These are phyloP conservation scores for Holothuria scabra DNA, from an alignment of 53 echinoderm and acorn worm species.

Conservation along the genomic window DNA sequence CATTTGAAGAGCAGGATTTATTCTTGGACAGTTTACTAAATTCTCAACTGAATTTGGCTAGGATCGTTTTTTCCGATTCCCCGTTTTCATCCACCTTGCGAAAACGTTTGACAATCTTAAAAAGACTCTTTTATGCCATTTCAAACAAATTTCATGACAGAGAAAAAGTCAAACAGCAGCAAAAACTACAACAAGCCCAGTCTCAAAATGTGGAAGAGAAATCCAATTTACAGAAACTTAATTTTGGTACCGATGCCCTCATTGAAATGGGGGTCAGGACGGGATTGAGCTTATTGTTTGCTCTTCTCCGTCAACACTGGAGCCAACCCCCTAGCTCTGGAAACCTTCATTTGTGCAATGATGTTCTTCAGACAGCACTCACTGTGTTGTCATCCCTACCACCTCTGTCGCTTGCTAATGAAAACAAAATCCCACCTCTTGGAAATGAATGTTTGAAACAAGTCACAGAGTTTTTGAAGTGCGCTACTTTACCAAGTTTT, in stretches of 20 bases:
- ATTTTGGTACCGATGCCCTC: conserved; percentile 92
- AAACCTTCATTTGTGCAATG: conserved; percentile 77
- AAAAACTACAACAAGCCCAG: conserved; percentile 82
- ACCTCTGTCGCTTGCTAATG: conserved; percentile 92
- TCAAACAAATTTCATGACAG: conserved; percentile 97
- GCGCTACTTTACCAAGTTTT: conserved; percentile 87
- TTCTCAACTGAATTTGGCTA: conserved; percentile 84
- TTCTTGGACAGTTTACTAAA: conserved; percentile 81
- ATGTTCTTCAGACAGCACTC: conserved; percentile 89
- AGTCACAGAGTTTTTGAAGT: conserved; percentile 89
- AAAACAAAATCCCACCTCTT: conserved; percentile 91
- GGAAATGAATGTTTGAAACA: conserved; percentile 92
- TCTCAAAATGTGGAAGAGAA: conserved; percentile 83
- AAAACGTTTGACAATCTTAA: conserved; percentile 83
- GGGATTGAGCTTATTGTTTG: conserved; percentile 90
- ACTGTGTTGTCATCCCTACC: conserved; percentile 84
- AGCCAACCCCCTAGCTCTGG: conserved; percentile 53
- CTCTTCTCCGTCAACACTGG: conserved; percentile 96
- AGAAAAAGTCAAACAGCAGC: conserved; percentile 97
- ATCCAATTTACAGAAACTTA: conserved; percentile 62
- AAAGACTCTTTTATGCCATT: conserved; percentile 86
- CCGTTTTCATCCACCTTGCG: conserved; percentile 82
- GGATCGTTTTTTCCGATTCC: conserved; percentile 86
- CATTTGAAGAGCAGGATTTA: conserved; percentile 91
- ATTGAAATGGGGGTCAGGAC: conserved; percentile 99